These are phyloP conservation scores for Ptiloglossa arizonensis DNA, from an alignment of 1,140 invertebrate species.

Conservation along the genomic window DNA sequence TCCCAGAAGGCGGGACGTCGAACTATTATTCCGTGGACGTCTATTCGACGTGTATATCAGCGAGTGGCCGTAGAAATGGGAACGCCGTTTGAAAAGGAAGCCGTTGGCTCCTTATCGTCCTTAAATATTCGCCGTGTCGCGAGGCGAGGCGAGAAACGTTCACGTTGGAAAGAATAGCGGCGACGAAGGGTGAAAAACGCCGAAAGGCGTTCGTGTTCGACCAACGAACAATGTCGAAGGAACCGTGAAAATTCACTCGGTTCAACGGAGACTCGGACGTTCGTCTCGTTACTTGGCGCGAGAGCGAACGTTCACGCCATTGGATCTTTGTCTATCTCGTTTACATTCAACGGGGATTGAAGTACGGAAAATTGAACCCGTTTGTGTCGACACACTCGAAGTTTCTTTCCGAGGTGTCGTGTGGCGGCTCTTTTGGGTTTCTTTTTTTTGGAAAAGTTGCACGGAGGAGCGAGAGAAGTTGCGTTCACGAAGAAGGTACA, in stretches of 20 bases:
- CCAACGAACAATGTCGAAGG: conserved; percentile 16
- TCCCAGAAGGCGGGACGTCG: conserved; percentile 1
- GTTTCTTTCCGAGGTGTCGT: neutral
- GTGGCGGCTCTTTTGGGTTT: neutral
- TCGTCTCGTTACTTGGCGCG: conserved; percentile 7
- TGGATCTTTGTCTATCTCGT: conserved; percentile 2
- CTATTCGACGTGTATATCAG: conserved; percentile 15
- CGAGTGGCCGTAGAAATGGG: neutral
- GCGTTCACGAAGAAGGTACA: too few species aligned
- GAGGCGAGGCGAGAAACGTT: neutral
- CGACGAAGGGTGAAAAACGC: neutral
- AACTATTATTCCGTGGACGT: conserved; percentile 23
- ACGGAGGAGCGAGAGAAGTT: too few species aligned
- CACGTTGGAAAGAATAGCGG: neutral
- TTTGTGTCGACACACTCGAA: neutral
- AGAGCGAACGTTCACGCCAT: neutral
- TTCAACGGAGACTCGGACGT: neutral
- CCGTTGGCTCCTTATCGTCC: conserved; percentile 30
- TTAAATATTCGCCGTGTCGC: conserved; percentile 39
- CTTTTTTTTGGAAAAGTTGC: neutral
- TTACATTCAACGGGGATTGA: conserved; percentile 1
- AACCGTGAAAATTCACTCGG: conserved; percentile 30
- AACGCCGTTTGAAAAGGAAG: conserved; percentile 13
- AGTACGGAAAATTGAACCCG: conserved; percentile 1
- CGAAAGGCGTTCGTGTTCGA: conserved; percentile 16